Percentiles rank a stretch among this genome's conserved stretches.
phyloP scores from a whole-genome alignment of 2,113 vertebrate genomes.

The Chloropsis hardwickii region DNA sequence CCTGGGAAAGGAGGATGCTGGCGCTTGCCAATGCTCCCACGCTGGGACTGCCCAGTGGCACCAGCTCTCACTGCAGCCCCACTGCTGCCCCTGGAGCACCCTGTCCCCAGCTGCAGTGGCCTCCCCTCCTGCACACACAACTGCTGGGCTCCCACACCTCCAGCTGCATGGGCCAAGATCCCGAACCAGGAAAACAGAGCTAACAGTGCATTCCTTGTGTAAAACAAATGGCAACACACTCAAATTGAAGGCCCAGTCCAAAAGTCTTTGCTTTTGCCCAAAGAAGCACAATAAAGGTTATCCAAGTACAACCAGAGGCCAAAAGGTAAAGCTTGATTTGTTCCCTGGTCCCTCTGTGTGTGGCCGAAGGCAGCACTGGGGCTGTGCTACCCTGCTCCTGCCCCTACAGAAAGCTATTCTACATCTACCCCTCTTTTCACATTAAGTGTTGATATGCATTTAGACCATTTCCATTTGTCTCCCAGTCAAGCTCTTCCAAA shows the following conservation, averaged over 20 bases:
- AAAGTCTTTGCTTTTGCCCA: background rate
- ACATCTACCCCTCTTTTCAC: background rate
- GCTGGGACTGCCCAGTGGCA: background rate
- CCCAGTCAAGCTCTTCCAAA: background rate
- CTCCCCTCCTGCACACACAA: background rate
- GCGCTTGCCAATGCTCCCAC: accelerated
- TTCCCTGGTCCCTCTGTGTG: accelerated
- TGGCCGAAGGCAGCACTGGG: background rate
- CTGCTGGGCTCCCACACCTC: background rate
- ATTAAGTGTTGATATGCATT: background rate
- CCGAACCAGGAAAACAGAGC: background rate
- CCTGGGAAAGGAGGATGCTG: background rate
- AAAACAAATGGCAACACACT: background rate
- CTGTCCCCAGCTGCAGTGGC: background rate
- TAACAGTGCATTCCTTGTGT: background rate
- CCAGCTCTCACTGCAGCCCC: background rate
- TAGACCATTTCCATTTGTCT: background rate
- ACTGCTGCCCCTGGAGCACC: background rate
- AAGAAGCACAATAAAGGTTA: background rate
- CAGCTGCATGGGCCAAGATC: accelerated
- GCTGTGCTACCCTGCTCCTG: background rate
- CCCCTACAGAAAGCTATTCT: background rate
- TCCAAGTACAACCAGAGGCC: background rate
- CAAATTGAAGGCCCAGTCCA: background rate
- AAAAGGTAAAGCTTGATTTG: background rate